Base-by-base conservation (phyloP, 92 coral and sea anemone genomes). In the Micromussa lordhowensis region DNA sequence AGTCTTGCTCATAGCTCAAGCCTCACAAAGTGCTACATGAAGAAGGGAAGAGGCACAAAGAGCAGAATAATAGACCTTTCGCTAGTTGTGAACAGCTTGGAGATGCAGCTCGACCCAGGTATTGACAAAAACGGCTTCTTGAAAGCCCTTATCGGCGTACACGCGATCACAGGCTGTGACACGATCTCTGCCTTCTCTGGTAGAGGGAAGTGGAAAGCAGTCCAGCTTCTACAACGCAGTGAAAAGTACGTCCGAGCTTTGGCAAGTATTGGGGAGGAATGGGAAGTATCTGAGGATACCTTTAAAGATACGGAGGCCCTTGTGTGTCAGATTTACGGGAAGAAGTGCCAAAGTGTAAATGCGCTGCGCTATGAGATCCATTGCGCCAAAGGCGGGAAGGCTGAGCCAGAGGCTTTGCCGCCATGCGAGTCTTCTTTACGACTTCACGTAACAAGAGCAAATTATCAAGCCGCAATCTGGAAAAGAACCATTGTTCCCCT, bases 91-190 rank as follows among this genome's bases (percentile, higher is more conserved):
- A 35, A 35, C n/a, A n/a, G 38, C 38, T 35, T 35, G 38, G 38
- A 35, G 38, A 57, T 57, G 82, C 91, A 90, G 51, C 84, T 87
- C 30, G 63, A 59, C 48, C 92, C 55, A 75, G 77, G 75, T 75
- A 86, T 92, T 59, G 58, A 55, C 77, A 85, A 68, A 58, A 32
- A 80, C 15, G 51, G 76, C 72, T 87, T 90, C 75, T 24, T 84
- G 82, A 68, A 84, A 79, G 34, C 93, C 64, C 88, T 79, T 19
- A 79, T 90, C 61, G 87, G 95, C 58, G 53, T 90, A 55, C 90
- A 86, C 38, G 86, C 95, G 30, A 32, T 93, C 38, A 92, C 91
- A 28, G 92, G 91, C 38, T 93, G 95, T 82, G 93, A 93, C 68
- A 83, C 88, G 32, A 82, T 93, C 32, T 93, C 93, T 54, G 77